Conservation (phyloP, 2,888 invertebrate genomes). For the Coremacera marginata region DNA sequence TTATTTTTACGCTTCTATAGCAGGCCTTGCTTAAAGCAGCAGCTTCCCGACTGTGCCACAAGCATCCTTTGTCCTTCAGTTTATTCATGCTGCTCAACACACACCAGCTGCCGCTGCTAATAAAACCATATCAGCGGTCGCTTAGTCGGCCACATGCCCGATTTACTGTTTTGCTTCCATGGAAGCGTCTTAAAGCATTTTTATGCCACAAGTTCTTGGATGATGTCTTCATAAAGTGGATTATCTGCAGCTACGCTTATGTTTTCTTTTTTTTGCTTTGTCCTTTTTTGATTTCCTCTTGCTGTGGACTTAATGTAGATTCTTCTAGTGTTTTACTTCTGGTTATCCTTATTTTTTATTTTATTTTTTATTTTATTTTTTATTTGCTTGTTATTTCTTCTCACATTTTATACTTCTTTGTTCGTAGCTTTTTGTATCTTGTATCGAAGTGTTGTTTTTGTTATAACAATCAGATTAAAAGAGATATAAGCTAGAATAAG, state of each 20-base stretch:
- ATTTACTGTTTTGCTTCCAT: background rate
- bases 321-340: background rate
- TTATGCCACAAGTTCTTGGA: conserved; percentile 16
- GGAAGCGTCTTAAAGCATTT: background rate
- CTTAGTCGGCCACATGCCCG: conserved; percentile 15
- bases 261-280: background rate
- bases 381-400: background rate
- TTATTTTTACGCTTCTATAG: background rate
- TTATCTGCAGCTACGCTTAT: background rate
- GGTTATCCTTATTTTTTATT: background rate
- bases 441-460: conserved; percentile 18
- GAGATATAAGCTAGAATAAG: background rate
- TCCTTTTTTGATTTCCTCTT: background rate
- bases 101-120: background rate
- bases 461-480: conserved; percentile 25
- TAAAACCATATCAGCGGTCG: conserved; percentile 18
- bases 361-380: background rate
- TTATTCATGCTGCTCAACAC: background rate
- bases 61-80: background rate
- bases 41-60: background rate
- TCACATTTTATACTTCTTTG: background rate
- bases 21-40: background rate
- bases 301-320: background rate
- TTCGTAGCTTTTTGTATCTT: background rate
- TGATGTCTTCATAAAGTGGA: conserved; percentile 24